phyloP scores from a whole-genome alignment of 2,113 vertebrate genomes.

The Capra hircus region DNA sequence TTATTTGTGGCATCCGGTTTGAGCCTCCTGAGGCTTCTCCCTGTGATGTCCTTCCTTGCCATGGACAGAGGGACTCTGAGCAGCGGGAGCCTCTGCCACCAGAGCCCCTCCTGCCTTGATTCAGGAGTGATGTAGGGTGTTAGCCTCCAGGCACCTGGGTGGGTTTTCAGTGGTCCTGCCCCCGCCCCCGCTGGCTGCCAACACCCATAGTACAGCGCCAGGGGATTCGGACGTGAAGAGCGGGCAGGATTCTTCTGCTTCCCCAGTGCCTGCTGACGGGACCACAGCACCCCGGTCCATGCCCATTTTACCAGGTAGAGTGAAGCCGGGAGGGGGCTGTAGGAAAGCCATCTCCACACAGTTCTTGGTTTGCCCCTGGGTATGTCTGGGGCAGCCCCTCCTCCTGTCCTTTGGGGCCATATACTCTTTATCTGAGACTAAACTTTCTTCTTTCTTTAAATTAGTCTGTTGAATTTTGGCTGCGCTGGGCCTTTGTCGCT shows the following conservation, averaged over 20 bases:
- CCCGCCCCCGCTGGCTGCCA: too few species aligned
- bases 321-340: too few species aligned
- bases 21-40: neutral
- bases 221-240: neutral
- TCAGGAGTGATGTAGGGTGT: neutral
- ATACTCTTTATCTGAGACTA: neutral
- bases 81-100: neutral
- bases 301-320: too few species aligned
- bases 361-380: neutral
- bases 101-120: neutral
- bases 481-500: neutral
- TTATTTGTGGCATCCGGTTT: neutral
- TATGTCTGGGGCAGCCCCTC: neutral
- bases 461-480: neutral
- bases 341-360: neutral
- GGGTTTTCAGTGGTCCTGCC: neutral
- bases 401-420: rapidly evolving
- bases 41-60: too few species aligned
- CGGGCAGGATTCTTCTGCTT: neutral
- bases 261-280: neutral
- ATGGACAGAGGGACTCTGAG: neutral
- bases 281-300: neutral
- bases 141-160: neutral
- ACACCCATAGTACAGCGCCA: neutral
- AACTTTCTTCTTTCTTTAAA: neutral